These are phyloP conservation scores for Callyntrura sp. DNA, from an alignment of 2,888 invertebrate genomes.

Conservation along the genomic window DNA sequence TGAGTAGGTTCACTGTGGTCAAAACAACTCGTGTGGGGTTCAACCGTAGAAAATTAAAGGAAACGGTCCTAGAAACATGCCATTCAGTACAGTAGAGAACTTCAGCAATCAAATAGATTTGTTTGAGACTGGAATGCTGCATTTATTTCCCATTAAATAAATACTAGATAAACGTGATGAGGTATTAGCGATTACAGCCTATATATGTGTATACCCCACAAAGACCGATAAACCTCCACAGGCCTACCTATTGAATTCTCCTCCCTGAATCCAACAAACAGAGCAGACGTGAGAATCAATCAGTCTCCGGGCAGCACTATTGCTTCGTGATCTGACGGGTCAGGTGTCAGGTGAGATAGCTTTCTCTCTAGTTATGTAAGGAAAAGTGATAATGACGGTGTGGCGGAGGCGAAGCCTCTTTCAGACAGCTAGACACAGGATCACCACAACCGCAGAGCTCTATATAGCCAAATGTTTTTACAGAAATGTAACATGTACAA, in stretches of 20 bases:
- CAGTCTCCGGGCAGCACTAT: slow-evolving; percentile 11
- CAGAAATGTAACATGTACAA: no score
- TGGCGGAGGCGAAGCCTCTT: neutral
- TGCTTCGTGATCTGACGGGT: slow-evolving; percentile 32
- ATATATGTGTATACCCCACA: neutral
- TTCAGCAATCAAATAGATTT: no score
- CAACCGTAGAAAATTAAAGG: no score
- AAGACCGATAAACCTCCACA: neutral
- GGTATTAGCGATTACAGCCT: neutral
- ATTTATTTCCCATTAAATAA: slow-evolving; percentile 24
- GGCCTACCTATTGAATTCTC: neutral
- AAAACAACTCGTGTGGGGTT: no score
- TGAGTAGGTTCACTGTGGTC: no score
- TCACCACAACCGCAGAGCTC: neutral
- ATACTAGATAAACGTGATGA: neutral
- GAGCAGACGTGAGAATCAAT: slow-evolving; percentile 26
- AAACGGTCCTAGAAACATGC: no score
- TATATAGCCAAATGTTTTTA: neutral
- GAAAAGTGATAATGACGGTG: neutral
- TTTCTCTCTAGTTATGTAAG: neutral
- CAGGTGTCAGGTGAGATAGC: slow-evolving; percentile 38
- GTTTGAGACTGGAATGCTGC: neutral
- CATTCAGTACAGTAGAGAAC: no score
- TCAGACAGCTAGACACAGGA: neutral
- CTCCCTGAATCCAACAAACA: neutral